Base-by-base conservation (phyloP, 1,140 invertebrate genomes). In the Drosophila arizonae region DNA sequence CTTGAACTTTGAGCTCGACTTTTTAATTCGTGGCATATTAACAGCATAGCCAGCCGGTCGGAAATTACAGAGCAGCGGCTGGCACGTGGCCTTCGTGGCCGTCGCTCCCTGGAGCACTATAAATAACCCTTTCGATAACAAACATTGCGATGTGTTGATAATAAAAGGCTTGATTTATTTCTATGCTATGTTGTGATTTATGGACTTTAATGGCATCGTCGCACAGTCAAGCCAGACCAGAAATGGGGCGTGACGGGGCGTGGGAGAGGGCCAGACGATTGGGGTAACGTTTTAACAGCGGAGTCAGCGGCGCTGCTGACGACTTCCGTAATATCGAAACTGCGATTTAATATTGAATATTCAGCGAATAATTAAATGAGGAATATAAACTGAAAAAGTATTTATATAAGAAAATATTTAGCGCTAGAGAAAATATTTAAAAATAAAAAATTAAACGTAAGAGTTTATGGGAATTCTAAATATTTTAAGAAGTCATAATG, bases 131-230 rank as follows among this genome's bases (percentile, higher is more conserved):
- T 84, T 88, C 84, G 84, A 87, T 87, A 87, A 87, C 84, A 88
- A 88, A 88, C 79, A 87, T 88, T 88, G 84, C 84, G 84, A 87
- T 88, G 84, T 87, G 84, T 88, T 87, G 84, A 87, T 87, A 87
- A 87, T 87, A 87, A 87, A 87, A 88, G 84, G 84, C 84, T 87
- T 87, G 84, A 87, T 87, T 87, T 87, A 87, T 87, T 87, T 87
- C 84, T 88, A 88, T 88, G 84, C 84, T 77, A 88, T 82, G 84
- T 82, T 88, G 84, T 87, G 84, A 87, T 87, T 87, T 87, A 87
- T 87, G 84, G 75, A 76, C 84, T 87, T 88, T 87, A 87, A 87
- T 88, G 84, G 79, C 79, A 61, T 56, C 66, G 75, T 64, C 63
- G 57, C 36, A 57, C 62, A 33, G 33, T 33, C 33, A 15, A 46